phyloP scores from a whole-genome alignment of 2,888 invertebrate genomes.

The Asteroscopus sphinx region DNA sequence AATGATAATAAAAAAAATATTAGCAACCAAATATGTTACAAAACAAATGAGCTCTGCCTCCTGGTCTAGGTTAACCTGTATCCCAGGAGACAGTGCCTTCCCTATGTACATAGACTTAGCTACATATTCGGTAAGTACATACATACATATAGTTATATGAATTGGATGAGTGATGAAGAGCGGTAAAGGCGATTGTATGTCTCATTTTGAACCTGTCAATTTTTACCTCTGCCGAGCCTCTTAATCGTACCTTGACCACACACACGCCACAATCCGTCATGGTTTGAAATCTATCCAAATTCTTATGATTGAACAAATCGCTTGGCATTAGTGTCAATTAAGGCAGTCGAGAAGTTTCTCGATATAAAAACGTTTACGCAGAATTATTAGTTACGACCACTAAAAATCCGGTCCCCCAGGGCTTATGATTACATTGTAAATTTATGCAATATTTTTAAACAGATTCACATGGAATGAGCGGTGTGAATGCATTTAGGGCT shows the following conservation, averaged over 20 bases:
- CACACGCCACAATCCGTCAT: constrained; percentile 40
- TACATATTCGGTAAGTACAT: too few relatives aligned
- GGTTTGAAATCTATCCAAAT: constrained; percentile 35
- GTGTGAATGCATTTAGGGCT: constrained; percentile 78
- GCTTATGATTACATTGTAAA: constrained; percentile 52
- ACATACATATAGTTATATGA: not conserved
- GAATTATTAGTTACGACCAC: constrained; percentile 44
- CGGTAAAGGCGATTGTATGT: not conserved
- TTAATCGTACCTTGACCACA: constrained; percentile 48
- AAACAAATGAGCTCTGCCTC: too few relatives aligned
- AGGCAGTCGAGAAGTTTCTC: constrained; percentile 26
- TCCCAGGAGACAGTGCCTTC: too few relatives aligned
- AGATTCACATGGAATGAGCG: constrained; percentile 59
- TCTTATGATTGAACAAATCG: constrained; percentile 51
- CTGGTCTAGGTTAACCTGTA: too few relatives aligned
- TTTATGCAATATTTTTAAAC: constrained; percentile 59
- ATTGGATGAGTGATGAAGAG: not conserved
- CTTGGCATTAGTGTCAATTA: constrained; percentile 49
- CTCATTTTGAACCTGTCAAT: not conserved
- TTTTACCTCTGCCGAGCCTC: constrained; percentile 37
- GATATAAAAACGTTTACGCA: constrained; percentile 38
- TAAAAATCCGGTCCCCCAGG: constrained; percentile 27
- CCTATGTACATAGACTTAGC: too few relatives aligned
- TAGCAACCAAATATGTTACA: too few relatives aligned
- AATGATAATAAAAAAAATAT: too few relatives aligned